Evolutionary conservation across 1,140 invertebrate species (phyloP), one percentile per base, ranked within the genome.

Genomic region (Drosophila ohnishii): DNA sequence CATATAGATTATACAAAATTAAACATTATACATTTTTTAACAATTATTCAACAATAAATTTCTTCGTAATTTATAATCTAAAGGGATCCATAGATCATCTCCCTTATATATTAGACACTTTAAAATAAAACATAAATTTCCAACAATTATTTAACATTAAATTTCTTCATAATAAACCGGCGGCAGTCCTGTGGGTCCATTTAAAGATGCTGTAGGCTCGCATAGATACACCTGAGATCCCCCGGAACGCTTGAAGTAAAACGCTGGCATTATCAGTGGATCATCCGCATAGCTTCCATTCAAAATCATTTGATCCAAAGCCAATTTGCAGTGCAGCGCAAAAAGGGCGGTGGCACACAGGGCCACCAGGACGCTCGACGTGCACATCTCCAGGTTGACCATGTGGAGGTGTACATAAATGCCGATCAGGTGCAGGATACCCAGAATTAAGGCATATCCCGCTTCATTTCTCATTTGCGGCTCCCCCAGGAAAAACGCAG

Each of bases 401-500:
- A 5, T 5, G 3, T n/a, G n/a, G 13, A 55, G 4, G 13, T 55
- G 35, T 0, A 55, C 9, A 11, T 25, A 55, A 5, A 55, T 35
- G 4, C 34, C 14, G 13, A 8, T 10, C 13, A 55, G 0, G 13
- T 55, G 34, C 1, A 55, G 34, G 8, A 22, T 8, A 0, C 19
- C 34, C 8, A 55, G 1, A 6, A 25, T 9, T 4, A 22, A 22
- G 11, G 51, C 19, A 0, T n/a, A 19, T 1, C 4, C 13, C 1
- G 51, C 32, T 3, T 55, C 51, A 2, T 10, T 3, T 10, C 1
- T n/a, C 13, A 37, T 37, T 14, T 6, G 0, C 2, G 19, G 13
- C 2, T n/a, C 2, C 13, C 10, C 0, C 1, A 35, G 0, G 5
- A 10, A 6, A n/a, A 14, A 25, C 0, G 6, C 0, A 4, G 13